These are phyloP conservation scores for Dysmachus trigonus DNA, from an alignment of 2,888 invertebrate species.

Conservation along the genomic window DNA sequence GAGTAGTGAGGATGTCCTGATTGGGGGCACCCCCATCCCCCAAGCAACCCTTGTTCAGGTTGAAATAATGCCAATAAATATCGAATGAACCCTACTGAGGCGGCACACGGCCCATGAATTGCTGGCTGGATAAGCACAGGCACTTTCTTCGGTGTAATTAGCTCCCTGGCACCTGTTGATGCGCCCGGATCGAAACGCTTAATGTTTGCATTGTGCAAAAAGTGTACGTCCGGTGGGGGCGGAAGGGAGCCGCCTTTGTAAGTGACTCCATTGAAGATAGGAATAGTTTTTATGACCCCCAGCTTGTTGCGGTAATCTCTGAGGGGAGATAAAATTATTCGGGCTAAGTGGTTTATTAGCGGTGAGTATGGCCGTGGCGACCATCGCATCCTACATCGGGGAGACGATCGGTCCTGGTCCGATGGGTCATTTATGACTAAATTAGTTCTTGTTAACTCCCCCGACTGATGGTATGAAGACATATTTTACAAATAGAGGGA, in stretches of 20 bases:
- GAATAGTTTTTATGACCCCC: constrained; percentile 13
- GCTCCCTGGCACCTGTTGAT: constrained; percentile 44
- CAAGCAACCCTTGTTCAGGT: background rate
- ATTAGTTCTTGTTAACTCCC: background rate
- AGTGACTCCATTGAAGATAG: background rate
- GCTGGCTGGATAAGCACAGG: background rate
- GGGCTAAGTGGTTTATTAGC: constrained; percentile 19
- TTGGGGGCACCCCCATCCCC: background rate
- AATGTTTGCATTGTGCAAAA: constrained; percentile 18
- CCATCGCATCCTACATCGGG: background rate
- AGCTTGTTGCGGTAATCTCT: constrained; percentile 19
- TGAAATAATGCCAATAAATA: constrained; percentile 43
- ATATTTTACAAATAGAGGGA: background rate
- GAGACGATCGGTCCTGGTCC: background rate
- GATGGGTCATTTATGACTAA: background rate
- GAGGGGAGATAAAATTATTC: constrained; percentile 17
- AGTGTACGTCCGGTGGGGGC: background rate
- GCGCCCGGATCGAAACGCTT: background rate
- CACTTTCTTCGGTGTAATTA: constrained; percentile 36
- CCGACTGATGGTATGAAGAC: background rate
- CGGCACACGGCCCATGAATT: background rate
- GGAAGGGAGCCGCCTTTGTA: background rate
- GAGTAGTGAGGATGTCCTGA: background rate
- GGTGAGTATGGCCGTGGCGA: background rate
- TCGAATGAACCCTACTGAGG: constrained; percentile 33